A percentile compares a stretch with the other conserved stretches of the same genome.
phyloP scores from a whole-genome alignment of 2,113 vertebrate genomes.

The Rhinichthys klamathensis region DNA sequence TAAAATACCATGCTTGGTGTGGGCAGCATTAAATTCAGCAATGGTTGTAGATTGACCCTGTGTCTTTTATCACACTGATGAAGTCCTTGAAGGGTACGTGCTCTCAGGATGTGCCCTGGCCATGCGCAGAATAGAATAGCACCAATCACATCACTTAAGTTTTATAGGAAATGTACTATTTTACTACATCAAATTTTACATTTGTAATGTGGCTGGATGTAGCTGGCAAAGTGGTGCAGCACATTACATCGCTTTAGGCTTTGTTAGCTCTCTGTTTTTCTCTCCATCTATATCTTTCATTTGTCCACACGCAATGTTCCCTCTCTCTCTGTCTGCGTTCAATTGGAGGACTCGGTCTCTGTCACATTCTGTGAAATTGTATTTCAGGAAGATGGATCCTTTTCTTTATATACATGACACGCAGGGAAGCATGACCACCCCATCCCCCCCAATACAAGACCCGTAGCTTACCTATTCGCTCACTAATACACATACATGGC shows the following conservation, averaged over 20 bases:
- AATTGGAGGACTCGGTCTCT: conserved; percentile 73
- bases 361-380: conserved; percentile 82
- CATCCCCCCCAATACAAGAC: conserved; percentile 75
- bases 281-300: conserved; percentile 60
- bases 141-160: conserved; percentile 74
- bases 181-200: conserved; percentile 68
- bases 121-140: conserved; percentile 73
- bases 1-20: neutral
- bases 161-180: conserved; percentile 69
- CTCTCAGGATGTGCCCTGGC: conserved; percentile 62
- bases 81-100: conserved; percentile 56
- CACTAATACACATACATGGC: conserved; percentile 42
- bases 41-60: conserved; percentile 64
- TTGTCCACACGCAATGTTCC: conserved; percentile 39
- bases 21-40: conserved; percentile 47
- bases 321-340: conserved; percentile 58
- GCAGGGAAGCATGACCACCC: conserved; percentile 77
- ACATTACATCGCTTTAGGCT: conserved; percentile 68
- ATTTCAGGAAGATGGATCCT: conserved; percentile 79
- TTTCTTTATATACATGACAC: conserved; percentile 81
- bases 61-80: conserved; percentile 63
- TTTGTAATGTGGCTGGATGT: conserved; percentile 68
- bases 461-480: conserved; percentile 56
- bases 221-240: conserved; percentile 62
- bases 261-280: conserved; percentile 61